Evolutionary conservation across 30 jellyfish, hydroid and myxozoan genomes (phyloP), one percentile per base, ranked within the genome.

Genomic region (Hydractinia symbiolongicarpus): DNA sequence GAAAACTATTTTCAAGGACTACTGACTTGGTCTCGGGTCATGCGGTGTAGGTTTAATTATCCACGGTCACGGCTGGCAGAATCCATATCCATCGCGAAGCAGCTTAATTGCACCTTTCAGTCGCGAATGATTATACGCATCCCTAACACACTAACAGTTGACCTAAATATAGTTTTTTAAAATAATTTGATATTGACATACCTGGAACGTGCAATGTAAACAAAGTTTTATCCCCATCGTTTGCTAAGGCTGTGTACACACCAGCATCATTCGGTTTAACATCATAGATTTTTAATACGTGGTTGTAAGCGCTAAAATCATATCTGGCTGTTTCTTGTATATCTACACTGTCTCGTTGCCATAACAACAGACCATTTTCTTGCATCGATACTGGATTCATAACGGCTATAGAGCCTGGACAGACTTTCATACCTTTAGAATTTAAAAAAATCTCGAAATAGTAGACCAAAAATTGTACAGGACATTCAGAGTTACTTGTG

Each of bases 201-300:
- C 74, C 74, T 6, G 74, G 74, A n/a, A 64, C 40, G 0, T 64
- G 19, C 6, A 64, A 9, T 7, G 40, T 64, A 13, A 64, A 64
- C 9, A n/a, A 4, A 64, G 40, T 13, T 64, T 64, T 64, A 30
- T 30, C 2, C 19, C 19, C 19, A 13, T 13, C 17, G 9, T 13
- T 51, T 64, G 74, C 17, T 64, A 13, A 7, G 9, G 74, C 74
- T 0, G 74, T 64, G 40, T 64, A 64, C 19, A 44, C 9, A 6
- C 74, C 74, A 13, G 74, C 74, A 64, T 64, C 74, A 64, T 44
- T n/a, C 19, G 40, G 74, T 44, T 51, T 64, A 51, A 13, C 74
- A 64, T 64, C 17, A 64, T n/a, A 64, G 40, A 64, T 13, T 7
- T 7, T 0, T 8, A 64, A 51, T 64, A n/a, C 40, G 9, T 51